Conservation (phyloP, 2,113 vertebrate species). For the Laterallus jamaicensis region DNA sequence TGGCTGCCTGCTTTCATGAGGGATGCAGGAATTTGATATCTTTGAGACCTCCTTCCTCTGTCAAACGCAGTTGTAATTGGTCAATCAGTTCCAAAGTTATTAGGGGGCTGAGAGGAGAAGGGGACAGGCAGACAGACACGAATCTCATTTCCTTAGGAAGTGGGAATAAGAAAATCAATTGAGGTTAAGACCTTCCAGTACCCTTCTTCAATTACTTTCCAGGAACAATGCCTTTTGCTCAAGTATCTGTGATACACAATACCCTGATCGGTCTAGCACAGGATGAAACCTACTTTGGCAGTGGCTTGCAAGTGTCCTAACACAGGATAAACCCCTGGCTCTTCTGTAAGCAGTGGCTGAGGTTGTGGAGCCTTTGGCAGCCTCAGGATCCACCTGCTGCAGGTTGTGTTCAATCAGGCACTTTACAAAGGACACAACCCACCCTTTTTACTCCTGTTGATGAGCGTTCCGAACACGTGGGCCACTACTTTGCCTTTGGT, state of each 20-base stretch:
- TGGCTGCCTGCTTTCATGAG: slow-evolving; percentile 50
- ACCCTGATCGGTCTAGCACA: neutral
- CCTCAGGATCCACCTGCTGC: neutral
- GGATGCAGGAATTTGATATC: slow-evolving; percentile 20
- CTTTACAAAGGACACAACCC: neutral
- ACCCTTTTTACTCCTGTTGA: too few species aligned
- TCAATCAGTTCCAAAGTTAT: neutral
- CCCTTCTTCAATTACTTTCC: neutral
- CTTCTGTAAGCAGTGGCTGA: neutral
- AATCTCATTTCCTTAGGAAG: slow-evolving; percentile 43
- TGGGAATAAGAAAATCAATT: slow-evolving; percentile 24
- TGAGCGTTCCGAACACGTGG: rapidly evolving
- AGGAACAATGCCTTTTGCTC: neutral
- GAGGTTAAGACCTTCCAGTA: slow-evolving; percentile 9
- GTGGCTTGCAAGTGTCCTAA: neutral
- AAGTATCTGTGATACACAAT: neutral
- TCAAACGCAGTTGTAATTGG: neutral
- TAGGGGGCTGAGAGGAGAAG: slow-evolving; percentile 23
- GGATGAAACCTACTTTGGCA: neutral
- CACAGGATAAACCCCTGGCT: neutral
- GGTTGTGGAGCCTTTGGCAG: neutral
- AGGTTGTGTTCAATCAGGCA: neutral
- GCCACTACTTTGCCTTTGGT: neutral
- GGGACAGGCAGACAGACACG: neutral
- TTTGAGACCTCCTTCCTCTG: slow-evolving; percentile 5